Conservation (phyloP, 2,113 vertebrate species). For the Ptychochromis oligacanthus region DNA sequence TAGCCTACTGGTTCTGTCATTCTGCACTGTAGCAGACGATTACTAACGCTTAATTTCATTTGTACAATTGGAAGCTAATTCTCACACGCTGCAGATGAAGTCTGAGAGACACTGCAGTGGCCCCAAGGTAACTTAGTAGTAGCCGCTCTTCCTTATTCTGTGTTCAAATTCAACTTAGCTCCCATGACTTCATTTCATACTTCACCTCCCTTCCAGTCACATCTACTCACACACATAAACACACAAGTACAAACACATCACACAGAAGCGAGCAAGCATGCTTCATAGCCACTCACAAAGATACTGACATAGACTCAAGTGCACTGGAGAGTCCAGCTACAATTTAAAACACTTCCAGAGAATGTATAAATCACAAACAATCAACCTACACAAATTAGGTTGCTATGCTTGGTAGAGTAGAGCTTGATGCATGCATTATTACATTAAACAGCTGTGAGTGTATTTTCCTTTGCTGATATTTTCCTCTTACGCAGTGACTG, state of each 20-base stretch:
- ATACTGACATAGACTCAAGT: background rate
- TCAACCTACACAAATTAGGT: slow-evolving; percentile 65
- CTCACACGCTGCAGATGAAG: slow-evolving; percentile 17
- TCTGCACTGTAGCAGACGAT: slow-evolving; percentile 26
- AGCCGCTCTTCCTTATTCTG: slow-evolving; percentile 18
- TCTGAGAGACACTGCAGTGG: slow-evolving; percentile 6
- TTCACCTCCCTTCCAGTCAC: slow-evolving; percentile 45
- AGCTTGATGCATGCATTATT: slow-evolving; percentile 56
- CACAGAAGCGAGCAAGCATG: background rate
- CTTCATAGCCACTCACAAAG: background rate
- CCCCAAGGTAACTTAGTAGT: slow-evolving; percentile 10
- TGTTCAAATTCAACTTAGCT: slow-evolving; percentile 45
- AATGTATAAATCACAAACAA: slow-evolving; percentile 59
- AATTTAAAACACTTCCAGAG: slow-evolving; percentile 49
- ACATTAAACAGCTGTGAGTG: slow-evolving; percentile 67
- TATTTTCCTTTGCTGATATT: slow-evolving; percentile 42
- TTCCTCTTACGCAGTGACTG: slow-evolving; percentile 17
- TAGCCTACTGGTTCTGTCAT: slow-evolving; percentile 34
- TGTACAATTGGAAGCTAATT: slow-evolving; percentile 52
- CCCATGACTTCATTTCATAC: slow-evolving; percentile 65
- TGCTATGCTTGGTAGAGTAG: slow-evolving; percentile 36
- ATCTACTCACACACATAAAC: slow-evolving; percentile 1
- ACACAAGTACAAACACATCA: slow-evolving; percentile 7
- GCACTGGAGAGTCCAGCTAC: slow-evolving; percentile 1
- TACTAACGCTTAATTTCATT: slow-evolving; percentile 49